Evolutionary conservation across 2,797 vertebrate species (phyloP).

Genomic region (Gymnothorax reevesii): DNA sequence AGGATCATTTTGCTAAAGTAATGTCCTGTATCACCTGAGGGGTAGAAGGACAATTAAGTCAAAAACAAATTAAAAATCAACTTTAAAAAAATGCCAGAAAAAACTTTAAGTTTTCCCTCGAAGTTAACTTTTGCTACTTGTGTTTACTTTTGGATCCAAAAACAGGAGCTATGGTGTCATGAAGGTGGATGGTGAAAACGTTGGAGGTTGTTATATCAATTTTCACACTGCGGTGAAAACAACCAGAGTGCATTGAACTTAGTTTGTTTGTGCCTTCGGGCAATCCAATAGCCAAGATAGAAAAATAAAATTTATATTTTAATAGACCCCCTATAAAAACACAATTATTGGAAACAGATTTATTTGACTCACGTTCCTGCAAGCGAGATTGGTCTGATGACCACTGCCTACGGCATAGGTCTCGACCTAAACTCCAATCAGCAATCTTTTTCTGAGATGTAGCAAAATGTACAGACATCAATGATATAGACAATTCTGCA

Average conservation of each 20-base stretch:
- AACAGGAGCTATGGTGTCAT: background rate
- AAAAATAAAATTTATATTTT: background rate
- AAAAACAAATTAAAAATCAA: background rate
- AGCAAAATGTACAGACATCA: background rate
- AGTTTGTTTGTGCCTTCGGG: constrained; percentile 12
- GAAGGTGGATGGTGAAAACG: background rate
- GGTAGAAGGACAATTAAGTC: too few relatives aligned
- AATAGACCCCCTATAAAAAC: background rate
- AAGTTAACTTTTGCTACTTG: background rate
- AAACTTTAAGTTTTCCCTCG: background rate
- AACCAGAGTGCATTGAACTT: constrained; percentile 3
- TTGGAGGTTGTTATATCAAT: constrained; percentile 15
- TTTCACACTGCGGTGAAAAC: background rate
- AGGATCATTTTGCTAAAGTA: too few relatives aligned
- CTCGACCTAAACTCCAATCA: background rate
- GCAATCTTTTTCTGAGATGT: background rate
- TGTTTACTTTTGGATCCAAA: constrained; percentile 2
- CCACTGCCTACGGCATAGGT: background rate
- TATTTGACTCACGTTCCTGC: background rate
- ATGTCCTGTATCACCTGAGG: too few relatives aligned
- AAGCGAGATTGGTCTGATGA: background rate
- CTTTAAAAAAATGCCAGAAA: background rate
- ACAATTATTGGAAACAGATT: background rate
- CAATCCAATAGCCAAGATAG: background rate
- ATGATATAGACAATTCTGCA: too few relatives aligned